phyloP scores from a whole-genome alignment of 2,113 vertebrate species.

The Lucifuga dentata region DNA sequence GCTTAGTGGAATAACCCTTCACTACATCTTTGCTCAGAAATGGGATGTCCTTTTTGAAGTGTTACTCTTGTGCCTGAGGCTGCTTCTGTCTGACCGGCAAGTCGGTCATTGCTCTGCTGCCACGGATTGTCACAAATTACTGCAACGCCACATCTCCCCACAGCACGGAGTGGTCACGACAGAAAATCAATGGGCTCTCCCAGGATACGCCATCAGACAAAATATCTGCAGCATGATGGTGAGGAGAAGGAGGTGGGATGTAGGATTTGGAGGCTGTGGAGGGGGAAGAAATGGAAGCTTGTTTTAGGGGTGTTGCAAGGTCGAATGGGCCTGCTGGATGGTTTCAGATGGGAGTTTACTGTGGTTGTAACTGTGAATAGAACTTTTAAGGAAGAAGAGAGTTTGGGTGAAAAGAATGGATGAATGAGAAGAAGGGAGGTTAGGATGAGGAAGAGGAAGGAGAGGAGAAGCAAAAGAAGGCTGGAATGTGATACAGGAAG shows the following conservation, averaged over 20 bases:
- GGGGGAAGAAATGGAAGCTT: neutral
- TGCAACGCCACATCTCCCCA: slow-evolving; percentile 61
- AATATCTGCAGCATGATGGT: slow-evolving; percentile 70
- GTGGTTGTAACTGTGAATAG: neutral
- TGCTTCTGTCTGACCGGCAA: slow-evolving; percentile 25
- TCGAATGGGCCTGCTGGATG: neutral
- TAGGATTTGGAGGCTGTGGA: slow-evolving; percentile 33
- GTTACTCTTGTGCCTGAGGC: slow-evolving; percentile 21
- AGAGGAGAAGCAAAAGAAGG: no score
- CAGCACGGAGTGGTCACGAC: slow-evolving; percentile 50
- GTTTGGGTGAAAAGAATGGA: neutral
- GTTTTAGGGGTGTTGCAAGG: slow-evolving; percentile 10
- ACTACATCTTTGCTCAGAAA: neutral
- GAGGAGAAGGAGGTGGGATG: slow-evolving; percentile 27
- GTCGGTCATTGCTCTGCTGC: slow-evolving; percentile 35
- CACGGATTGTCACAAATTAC: slow-evolving; percentile 77
- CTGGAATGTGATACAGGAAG: neutral
- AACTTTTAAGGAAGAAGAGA: neutral
- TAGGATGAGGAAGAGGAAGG: neutral
- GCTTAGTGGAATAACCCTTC: slow-evolving; percentile 7
- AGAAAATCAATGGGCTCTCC: slow-evolving; percentile 80
- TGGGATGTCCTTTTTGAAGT: no score
- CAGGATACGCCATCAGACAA: slow-evolving; percentile 73
- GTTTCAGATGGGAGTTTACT: slow-evolving; percentile 2
- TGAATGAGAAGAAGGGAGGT: neutral